Evolutionary conservation across 2,888 invertebrate species (phyloP).

Genomic region (Nipponacmea schrenckii): DNA sequence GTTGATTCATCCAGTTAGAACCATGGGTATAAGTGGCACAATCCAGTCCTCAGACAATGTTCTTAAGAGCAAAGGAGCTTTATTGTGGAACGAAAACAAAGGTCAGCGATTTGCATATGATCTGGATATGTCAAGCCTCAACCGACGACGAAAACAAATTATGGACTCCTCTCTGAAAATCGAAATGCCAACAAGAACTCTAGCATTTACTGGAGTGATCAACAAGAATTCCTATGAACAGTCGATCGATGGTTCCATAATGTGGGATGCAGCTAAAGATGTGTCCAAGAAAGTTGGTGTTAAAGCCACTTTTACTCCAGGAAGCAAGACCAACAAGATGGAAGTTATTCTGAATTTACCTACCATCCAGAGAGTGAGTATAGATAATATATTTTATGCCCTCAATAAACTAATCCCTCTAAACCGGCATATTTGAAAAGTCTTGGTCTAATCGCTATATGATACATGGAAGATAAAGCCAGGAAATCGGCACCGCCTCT

Average conservation of each 20-base stretch:
- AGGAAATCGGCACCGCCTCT: too few species aligned
- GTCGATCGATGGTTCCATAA: slow-evolving; percentile 34
- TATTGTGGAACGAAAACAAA: slow-evolving; percentile 43
- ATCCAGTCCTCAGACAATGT: slow-evolving; percentile 23
- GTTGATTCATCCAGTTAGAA: slow-evolving; percentile 39
- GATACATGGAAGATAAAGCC: too few species aligned
- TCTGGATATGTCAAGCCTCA: slow-evolving; percentile 10
- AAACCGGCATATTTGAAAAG: too few species aligned
- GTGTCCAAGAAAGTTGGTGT: slow-evolving; percentile 42
- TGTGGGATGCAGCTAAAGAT: slow-evolving; percentile 55
- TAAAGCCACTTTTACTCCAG: slow-evolving; percentile 34
- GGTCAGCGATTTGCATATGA: slow-evolving; percentile 26
- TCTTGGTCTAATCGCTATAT: too few species aligned
- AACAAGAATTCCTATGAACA: slow-evolving; percentile 21
- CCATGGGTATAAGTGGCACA: slow-evolving; percentile 37
- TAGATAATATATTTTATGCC: background rate
- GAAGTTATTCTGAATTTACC: slow-evolving; percentile 46
- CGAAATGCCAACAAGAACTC: slow-evolving; percentile 31
- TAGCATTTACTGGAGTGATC: slow-evolving; percentile 33
- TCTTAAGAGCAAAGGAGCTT: slow-evolving; percentile 32
- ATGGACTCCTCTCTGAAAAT: slow-evolving; percentile 21
- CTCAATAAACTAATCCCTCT: too few species aligned
- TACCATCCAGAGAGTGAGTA: slow-evolving; percentile 30
- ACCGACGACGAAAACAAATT: slow-evolving; percentile 17
- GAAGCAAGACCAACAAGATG: slow-evolving; percentile 35